Conservation (phyloP, 2,113 vertebrate species). For the Junco hyemalis region DNA sequence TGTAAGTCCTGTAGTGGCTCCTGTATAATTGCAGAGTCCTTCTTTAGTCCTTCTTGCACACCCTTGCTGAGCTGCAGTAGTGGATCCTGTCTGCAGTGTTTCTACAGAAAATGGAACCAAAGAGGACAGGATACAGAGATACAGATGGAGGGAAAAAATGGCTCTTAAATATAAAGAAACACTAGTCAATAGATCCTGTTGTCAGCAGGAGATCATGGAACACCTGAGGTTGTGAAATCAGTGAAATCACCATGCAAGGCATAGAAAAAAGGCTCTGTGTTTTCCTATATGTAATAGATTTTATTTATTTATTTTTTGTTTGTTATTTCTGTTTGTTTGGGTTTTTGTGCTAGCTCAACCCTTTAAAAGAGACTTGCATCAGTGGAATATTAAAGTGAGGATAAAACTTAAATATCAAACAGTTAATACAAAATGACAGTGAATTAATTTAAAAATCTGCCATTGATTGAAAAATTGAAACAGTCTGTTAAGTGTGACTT, state of each 20-base stretch:
- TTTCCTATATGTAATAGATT: rapidly evolving
- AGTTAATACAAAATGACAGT: not conserved
- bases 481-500: not conserved
- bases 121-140: not conserved
- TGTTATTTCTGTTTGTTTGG: not conserved
- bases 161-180: not conserved
- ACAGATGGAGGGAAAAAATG: not conserved
- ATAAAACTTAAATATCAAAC: not conserved
- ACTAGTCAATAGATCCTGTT: not conserved
- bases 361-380: not conserved
- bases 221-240: not conserved
- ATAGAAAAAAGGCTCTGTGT: not conserved
- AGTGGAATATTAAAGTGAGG: not conserved
- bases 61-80: not conserved
- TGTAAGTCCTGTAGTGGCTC: rapidly evolving
- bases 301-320: too few species aligned
- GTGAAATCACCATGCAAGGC: not conserved
- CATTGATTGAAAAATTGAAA: not conserved
- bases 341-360: not conserved
- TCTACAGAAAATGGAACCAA: not conserved
- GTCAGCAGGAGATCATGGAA: not conserved
- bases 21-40: not conserved
- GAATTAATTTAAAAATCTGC: not conserved
- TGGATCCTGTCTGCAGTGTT: not conserved
- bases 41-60: not conserved